A percentile compares a stretch with the other conserved stretches of the same genome.
phyloP scores from a whole-genome alignment of 2,113 vertebrate species.

The Zingel zingel region DNA sequence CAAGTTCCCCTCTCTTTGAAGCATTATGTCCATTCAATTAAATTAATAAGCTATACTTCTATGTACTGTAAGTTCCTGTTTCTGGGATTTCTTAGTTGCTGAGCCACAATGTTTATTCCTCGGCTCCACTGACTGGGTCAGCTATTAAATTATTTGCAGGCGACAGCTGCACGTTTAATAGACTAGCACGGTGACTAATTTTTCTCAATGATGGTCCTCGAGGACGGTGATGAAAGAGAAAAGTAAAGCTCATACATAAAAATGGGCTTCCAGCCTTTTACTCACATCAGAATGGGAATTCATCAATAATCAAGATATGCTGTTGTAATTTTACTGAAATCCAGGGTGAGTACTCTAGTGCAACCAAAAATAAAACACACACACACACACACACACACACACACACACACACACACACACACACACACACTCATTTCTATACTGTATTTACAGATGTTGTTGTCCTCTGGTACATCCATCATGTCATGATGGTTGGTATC shows the following conservation, averaged over 20 bases:
- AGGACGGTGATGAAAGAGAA: conserved; percentile 14
- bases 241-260: conserved; percentile 5
- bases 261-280: not conserved
- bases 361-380: not conserved
- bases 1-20: not conserved
- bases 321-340: not conserved
- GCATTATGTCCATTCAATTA: not conserved
- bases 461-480: conserved; percentile 10
- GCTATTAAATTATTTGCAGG: conserved; percentile 24
- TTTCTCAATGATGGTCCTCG: conserved; percentile 11
- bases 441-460: conserved; percentile 5
- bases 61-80: not conserved
- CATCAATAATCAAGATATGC: not conserved
- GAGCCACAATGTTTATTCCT: conserved; percentile 25
- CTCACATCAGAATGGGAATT: not conserved
- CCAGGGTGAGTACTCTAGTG: not conserved
- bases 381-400: not conserved
- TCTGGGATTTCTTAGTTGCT: conserved; percentile 24
- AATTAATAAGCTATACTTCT: not conserved
- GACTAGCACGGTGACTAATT: conserved; percentile 9
- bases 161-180: conserved; percentile 34
- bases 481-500: conserved; percentile 23
- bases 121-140: conserved; percentile 1
- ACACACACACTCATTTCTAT: not conserved
- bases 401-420: not conserved